Evolutionary conservation across 2,797 vertebrate genomes (phyloP), one percentile per base, ranked within the genome.

Genomic region (Platalea minor): DNA sequence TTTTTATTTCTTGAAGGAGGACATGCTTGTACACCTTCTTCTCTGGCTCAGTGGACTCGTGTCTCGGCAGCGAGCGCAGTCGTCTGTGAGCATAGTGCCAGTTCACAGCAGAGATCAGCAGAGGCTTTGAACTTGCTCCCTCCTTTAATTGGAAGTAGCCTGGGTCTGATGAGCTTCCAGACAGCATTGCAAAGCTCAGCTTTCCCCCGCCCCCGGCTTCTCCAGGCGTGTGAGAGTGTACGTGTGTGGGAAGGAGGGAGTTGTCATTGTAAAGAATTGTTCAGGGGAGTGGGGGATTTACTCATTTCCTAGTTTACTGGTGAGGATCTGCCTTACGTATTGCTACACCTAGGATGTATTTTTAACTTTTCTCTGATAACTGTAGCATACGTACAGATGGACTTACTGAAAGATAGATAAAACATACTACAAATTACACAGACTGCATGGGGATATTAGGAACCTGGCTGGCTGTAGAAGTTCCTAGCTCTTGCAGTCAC

Each of bases 261-360:
- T 68, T 95, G 94, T 93, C 93, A 88, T 67, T 89, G 64, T 80
- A 64, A 94, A 72, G 90, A 85, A 89, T 88, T 95, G 92, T 93
- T 95, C 81, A 41, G 93, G 68, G 84, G 80, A 91, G 63, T 28
- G 80, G 88, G 56, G 81, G 53, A 89, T 95, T 90, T 95, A 91
- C 88, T 96, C 93, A 53, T 74, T 94, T 95, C 86, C 90, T 91
- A 53, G 48, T 77, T 94, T 75, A 45, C 78, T 92, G 88, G 53
- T 93, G 84, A 95, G 64, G 53, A 79, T 87, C 74, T 96, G 88
- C 72, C 81, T 95, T 82, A 67, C 20, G 13, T 61, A 79, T 95
- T 87, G 81, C 92, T 91, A 93, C 92, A 95, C 90, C 80, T 95
- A 89, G 91, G 74, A 46, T 54, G 41, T 93, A 92, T 95, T 94